Conservation (phyloP, 2,797 vertebrate genomes). For the Phyllotis vaccarum region DNA sequence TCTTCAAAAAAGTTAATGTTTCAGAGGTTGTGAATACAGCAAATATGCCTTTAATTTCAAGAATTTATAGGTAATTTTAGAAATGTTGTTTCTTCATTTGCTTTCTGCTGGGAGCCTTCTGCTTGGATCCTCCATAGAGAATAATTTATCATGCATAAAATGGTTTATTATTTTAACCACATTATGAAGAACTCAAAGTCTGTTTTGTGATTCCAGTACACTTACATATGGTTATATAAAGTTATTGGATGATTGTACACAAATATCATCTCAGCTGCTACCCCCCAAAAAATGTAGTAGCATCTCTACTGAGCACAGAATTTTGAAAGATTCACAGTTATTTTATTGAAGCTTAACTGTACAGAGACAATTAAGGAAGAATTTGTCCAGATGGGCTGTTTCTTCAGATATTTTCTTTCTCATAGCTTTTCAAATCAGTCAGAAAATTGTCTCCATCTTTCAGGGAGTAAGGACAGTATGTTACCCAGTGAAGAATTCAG, state of each 20-base stretch:
- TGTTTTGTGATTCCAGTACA: background rate
- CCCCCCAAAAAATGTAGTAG: slow-evolving; percentile 15
- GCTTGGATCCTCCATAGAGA: background rate
- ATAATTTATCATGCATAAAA: background rate
- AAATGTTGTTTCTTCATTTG: slow-evolving; percentile 11
- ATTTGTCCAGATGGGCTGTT: slow-evolving; percentile 67
- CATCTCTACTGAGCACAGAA: slow-evolving; percentile 55
- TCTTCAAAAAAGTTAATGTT: background rate
- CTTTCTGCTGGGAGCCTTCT: background rate
- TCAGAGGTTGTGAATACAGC: background rate
- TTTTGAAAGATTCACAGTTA: slow-evolving; percentile 67
- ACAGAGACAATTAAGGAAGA: slow-evolving; percentile 75
- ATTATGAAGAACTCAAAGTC: slow-evolving; percentile 1
- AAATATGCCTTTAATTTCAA: background rate
- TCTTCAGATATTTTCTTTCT: slow-evolving; percentile 77
- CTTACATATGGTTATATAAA: background rate
- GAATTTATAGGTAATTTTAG: background rate
- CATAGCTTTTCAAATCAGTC: slow-evolving; percentile 79
- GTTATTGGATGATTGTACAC: background rate
- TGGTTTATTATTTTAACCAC: background rate
- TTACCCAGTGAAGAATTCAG: slow-evolving; percentile 64
- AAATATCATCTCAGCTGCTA: slow-evolving; percentile 47
- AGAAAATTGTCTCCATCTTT: slow-evolving; percentile 79
- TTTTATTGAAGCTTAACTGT: slow-evolving; percentile 69
- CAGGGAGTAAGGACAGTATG: slow-evolving; percentile 56